phyloP scores from a whole-genome alignment of 23 tunicate species.

The Halocynthia roretzi region DNA sequence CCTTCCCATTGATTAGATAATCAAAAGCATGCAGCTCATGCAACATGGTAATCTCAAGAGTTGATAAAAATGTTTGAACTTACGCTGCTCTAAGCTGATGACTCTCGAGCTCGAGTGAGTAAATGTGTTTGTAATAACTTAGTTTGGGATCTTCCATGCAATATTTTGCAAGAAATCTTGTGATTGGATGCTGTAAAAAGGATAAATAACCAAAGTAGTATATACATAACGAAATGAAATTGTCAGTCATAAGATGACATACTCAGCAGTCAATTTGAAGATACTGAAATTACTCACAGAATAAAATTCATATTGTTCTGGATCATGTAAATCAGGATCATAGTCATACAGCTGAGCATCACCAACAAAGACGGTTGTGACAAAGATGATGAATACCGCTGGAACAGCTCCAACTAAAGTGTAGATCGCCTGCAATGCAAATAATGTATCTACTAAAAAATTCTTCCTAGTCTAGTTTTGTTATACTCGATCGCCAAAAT shows the following conservation, averaged over 20 bases:
- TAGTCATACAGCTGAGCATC: constrained; percentile 72
- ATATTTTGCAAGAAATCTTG: constrained; percentile 74
- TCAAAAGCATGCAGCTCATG: no score
- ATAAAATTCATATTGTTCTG: constrained; percentile 70
- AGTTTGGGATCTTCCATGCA: constrained; percentile 78
- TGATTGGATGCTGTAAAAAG: constrained; percentile 55
- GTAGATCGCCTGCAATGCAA: constrained; percentile 38
- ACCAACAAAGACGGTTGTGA: constrained; percentile 51
- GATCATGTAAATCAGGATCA: constrained; percentile 66
- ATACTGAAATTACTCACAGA: constrained; percentile 28
- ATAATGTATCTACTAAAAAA: neutral
- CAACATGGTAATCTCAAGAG: no score
- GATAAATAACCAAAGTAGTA: neutral
- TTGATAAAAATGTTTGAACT: no score
- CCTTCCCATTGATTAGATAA: no score
- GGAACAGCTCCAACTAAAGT: constrained; percentile 43
- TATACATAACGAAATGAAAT: no score
- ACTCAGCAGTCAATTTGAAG: neutral
- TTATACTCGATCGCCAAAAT: no score
- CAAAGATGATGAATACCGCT: constrained; percentile 16
- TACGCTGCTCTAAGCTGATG: no score
- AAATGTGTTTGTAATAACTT: constrained; percentile 62
- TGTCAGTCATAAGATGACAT: neutral
- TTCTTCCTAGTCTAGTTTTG: no score
- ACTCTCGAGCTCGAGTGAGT: constrained; percentile 27